Base-by-base conservation (phyloP, 2,888 invertebrate genomes). In the Imbricaverruca yamaguchii region DNA sequence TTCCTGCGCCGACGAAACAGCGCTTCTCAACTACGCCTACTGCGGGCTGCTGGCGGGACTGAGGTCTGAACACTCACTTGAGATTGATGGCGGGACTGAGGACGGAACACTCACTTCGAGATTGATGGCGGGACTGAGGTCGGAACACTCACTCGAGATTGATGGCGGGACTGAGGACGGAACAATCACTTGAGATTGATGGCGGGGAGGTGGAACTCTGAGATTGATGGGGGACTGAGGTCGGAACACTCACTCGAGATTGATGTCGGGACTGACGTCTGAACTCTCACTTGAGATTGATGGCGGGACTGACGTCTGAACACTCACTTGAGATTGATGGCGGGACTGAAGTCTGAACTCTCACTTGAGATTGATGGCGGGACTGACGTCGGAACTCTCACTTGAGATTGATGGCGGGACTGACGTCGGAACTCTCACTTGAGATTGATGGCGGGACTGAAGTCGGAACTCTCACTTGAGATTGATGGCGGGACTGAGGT, bases 261-360 rank as follows among this genome's bases (percentile, higher is more conserved):
- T 95, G 85, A 97, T 94, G 63, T 94, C 93, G 21, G 97, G 97
- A 89, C 96, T 97, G 7, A 95, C 93, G 85, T 96, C 97, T 1
- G 39, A n/a, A 7, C n/a, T 1, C 78, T 11, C 12, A 78, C 78
- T 56, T n/a, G 56, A 91, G 96, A 87, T 95, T 95, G 85, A 97
- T 94, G 63, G 94, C 93, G 21, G 97, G 97, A 89, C 96, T 97
- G 7, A 95, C 93, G 85, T 96, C 97, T 1, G 39, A n/a, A 7
- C n/a, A 11, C 78, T 11, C 12, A 78, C 78, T 56, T n/a, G 56
- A 91, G 96, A 87, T 95, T 95, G 85, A 97, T 94, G 63, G 94
- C 93, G 39, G 4, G 2, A n/a, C n/a, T n/a, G n/a, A n/a, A n/a
- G 39, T 39, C 39, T 1, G 39, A n/a, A 7, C n/a, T 1, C 78